These are phyloP conservation scores for Syndactyla subalaris DNA, from an alignment of 2,797 vertebrate species.

Conservation along the genomic window DNA sequence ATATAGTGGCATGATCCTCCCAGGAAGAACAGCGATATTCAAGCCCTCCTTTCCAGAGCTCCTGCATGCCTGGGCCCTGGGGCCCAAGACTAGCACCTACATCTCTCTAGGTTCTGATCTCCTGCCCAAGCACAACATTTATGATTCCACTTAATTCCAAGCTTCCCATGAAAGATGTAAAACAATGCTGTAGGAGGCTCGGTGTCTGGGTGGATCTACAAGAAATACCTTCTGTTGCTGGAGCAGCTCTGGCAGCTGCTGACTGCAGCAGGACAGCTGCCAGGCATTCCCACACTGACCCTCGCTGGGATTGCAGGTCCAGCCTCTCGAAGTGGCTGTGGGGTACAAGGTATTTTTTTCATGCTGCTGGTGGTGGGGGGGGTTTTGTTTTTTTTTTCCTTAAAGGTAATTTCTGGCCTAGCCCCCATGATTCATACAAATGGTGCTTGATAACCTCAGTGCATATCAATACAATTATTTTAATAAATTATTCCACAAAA, in stretches of 20 bases:
- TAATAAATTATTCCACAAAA: background rate
- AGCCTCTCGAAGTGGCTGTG: background rate
- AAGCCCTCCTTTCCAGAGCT: background rate
- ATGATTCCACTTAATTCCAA: background rate
- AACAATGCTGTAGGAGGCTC: background rate
- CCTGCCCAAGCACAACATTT: background rate
- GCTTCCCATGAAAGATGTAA: background rate
- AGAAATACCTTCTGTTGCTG: background rate
- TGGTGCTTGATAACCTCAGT: rapidly evolving
- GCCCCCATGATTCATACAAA: background rate
- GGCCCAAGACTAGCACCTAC: background rate
- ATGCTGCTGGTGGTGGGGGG: background rate
- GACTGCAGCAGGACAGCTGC: background rate
- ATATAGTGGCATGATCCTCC: background rate
- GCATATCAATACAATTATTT: background rate
- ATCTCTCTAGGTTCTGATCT: background rate
- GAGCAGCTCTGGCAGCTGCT: background rate
- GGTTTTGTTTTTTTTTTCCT: background rate
- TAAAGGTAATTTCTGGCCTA: background rate
- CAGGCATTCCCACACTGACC: background rate
- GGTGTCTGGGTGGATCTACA: background rate
- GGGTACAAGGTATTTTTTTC: background rate
- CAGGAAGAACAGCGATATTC: background rate
- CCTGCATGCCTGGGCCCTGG: background rate
- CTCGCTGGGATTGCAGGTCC: background rate